Conservation (phyloP, 2,113 vertebrate species). For the Thamnaconus septentrionalis region DNA sequence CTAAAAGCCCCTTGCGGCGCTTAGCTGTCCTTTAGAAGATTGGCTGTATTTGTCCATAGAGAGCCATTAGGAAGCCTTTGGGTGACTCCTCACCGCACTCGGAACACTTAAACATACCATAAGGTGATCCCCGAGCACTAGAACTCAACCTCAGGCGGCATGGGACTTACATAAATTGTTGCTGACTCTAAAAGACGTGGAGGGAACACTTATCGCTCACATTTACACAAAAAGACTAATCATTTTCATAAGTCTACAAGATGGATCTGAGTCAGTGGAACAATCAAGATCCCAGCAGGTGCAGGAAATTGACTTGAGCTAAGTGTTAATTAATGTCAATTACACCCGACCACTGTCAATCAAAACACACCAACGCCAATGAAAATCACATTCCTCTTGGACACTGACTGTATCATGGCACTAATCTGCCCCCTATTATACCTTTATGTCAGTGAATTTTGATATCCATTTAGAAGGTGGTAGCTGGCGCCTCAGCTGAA, state of each 20-base stretch:
- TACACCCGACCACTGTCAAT: constrained; percentile 1
- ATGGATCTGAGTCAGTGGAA: constrained; percentile 17
- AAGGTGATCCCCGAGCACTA: constrained; percentile 30
- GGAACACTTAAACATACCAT: constrained; percentile 45
- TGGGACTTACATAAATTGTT: constrained; percentile 27
- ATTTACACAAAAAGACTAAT: constrained; percentile 16
- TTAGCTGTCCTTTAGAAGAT: constrained; percentile 55
- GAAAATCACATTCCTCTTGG: constrained; percentile 31
- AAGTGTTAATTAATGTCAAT: constrained; percentile 6
- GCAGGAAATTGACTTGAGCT: constrained; percentile 7
- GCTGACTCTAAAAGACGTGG: constrained; percentile 18
- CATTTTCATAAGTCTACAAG: background rate
- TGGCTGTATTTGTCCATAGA: constrained; percentile 65
- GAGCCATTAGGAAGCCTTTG: constrained; percentile 59
- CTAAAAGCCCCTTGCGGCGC: constrained; percentile 64
- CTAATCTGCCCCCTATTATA: constrained; percentile 42
- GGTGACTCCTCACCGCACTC: constrained; percentile 42
- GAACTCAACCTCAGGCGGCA: constrained; percentile 17
- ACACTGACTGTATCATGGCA: constrained; percentile 12
- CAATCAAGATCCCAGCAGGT: background rate
- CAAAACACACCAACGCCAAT: constrained; percentile 2
- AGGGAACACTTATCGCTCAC: constrained; percentile 13
- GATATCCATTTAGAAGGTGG: constrained; percentile 36
- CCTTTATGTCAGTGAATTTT: constrained; percentile 34
- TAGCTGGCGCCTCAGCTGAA: constrained; percentile 50